phyloP scores from a whole-genome alignment of 2,888 invertebrate species.

The Eutolmus rufibarbis region DNA sequence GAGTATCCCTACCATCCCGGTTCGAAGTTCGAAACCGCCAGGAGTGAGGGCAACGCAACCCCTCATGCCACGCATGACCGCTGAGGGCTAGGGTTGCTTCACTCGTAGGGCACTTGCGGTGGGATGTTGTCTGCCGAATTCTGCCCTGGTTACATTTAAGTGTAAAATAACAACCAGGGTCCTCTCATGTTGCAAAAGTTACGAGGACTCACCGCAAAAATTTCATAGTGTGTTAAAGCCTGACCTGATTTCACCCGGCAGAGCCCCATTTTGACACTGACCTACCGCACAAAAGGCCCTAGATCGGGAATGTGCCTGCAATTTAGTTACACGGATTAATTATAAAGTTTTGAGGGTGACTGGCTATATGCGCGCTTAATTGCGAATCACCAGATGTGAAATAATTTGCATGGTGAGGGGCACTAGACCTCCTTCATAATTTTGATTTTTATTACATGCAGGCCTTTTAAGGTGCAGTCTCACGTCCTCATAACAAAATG shows the following conservation, averaged over 20 bases:
- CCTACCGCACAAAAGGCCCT: constrained; percentile 22
- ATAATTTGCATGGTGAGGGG: not conserved
- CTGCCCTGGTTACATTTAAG: not conserved
- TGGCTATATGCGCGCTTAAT: not conserved
- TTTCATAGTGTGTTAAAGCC: not conserved
- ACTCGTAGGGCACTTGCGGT: not conserved
- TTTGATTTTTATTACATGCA: constrained; percentile 9
- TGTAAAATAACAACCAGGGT: not conserved
- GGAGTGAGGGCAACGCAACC: not conserved
- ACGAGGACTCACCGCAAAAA: constrained; percentile 28
- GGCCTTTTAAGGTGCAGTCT: not conserved
- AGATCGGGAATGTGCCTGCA: constrained; percentile 22
- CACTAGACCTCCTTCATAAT: not conserved
- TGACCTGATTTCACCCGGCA: not conserved
- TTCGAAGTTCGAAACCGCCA: not conserved
- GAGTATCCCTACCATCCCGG: not conserved
- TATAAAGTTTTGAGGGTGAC: not conserved
- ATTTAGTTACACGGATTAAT: constrained; percentile 15
- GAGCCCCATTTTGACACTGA: constrained; percentile 33
- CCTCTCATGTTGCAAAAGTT: not conserved
- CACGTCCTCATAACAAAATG: too few species aligned
- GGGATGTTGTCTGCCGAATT: not conserved
- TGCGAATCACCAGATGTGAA: constrained; percentile 6
- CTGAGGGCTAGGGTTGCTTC: not conserved
- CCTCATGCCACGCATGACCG: not conserved